Evolutionary conservation across 1,140 invertebrate genomes (phyloP), one percentile per base, ranked within the genome.

Genomic region (Drosophila lacertosa): DNA sequence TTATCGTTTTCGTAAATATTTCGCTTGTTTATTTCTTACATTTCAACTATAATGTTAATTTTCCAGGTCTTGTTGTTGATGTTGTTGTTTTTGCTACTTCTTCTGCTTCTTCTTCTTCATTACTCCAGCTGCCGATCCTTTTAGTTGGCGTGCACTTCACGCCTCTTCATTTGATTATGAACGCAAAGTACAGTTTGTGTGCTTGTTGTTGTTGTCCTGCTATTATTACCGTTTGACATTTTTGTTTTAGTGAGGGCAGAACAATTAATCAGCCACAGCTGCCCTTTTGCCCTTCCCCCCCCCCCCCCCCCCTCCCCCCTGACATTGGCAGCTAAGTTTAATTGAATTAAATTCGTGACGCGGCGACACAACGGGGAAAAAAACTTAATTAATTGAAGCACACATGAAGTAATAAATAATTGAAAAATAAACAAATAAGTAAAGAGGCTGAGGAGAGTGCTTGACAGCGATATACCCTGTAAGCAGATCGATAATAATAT

Each of bases 1-100:
- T 62, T 76, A 68, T 68, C 70, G 63, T 54, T 74, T 73, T 58
- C 44, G 74, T 76, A 76, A 73, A 76, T 76, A 76, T 73, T 68
- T 74, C 44, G 51, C 70, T 73, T 73, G 64, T 76, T 73, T 73
- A 47, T 68, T 71, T 65, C 48, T 54, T 71, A 64, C 32, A 54
- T 66, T 70, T 58, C 33, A 59, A 58, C 35, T 55, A 50, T 51
- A 60, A 68, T 68, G 70, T 48, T 73, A 45, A 75, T 73, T 76
- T 71, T 42, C 9, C 22, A 9, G 7, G 16, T 9, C 18, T 50
- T 51, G 24, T 26, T 26, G n/a, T 51, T 35, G 15, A 24, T 55
- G 35, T 50, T 60, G n/a, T 67, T 67, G 15, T n/a, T n/a, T n/a
- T 50, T 45, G 11, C 48, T 60, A 26, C 32, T 53, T 48, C n/a